phyloP scores from a whole-genome alignment of 2,888 invertebrate species.

The Melieria picta region DNA sequence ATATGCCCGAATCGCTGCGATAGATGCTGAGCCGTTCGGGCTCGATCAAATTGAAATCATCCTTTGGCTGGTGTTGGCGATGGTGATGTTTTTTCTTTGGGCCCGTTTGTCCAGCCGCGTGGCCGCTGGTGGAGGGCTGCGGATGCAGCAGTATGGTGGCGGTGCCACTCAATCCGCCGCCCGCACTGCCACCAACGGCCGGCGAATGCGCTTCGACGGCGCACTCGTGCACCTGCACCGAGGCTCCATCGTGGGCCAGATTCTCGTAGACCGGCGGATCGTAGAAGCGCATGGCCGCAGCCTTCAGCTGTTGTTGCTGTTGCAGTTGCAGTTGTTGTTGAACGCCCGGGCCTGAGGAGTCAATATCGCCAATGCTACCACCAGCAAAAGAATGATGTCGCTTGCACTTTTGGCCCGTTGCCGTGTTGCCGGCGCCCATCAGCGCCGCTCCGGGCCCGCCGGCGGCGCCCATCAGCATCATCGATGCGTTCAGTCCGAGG shows the following conservation, averaged over 20 bases:
- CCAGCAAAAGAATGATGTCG: constrained; percentile 66
- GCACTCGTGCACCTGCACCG: constrained; percentile 73
- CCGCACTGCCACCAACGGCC: constrained; percentile 35
- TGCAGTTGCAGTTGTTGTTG: constrained; percentile 34
- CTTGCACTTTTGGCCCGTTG: constrained; percentile 57
- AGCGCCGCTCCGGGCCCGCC: constrained; percentile 18
- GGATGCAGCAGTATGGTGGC: constrained; percentile 55
- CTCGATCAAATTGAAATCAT: constrained; percentile 60
- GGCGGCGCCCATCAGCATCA: constrained; percentile 35
- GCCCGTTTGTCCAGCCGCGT: constrained; percentile 47
- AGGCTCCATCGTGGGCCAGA: constrained; percentile 69
- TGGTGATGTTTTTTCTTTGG: constrained; percentile 62
- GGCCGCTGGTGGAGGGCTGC: constrained; percentile 42
- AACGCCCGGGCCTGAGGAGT: constrained; percentile 48
- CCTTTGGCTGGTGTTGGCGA: constrained; percentile 61
- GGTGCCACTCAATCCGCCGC: constrained; percentile 39
- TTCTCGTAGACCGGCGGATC: constrained; percentile 71
- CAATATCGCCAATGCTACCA: constrained; percentile 63
- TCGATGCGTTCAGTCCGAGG: constrained; percentile 43
- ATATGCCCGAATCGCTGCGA: constrained; percentile 66
- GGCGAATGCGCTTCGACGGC: constrained; percentile 51
- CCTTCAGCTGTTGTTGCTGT: constrained; percentile 41
- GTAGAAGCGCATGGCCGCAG: constrained; percentile 55
- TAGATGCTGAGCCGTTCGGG: constrained; percentile 64
- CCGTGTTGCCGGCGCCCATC: constrained; percentile 33